Evolutionary conservation across 2,797 vertebrate genomes (phyloP).

Genomic region (Botia kubotai): DNA sequence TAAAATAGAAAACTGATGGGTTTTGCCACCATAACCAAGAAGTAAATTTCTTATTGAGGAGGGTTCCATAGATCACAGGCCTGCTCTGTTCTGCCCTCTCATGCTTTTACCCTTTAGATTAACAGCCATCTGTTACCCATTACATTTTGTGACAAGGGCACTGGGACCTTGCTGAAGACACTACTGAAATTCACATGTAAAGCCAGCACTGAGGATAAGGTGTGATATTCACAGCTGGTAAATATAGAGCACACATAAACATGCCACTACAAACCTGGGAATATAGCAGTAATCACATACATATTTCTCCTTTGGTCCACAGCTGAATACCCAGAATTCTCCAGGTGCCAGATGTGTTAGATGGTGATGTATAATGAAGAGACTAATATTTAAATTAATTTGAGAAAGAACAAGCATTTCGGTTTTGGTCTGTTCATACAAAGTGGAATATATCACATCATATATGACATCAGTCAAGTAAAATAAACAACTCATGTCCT

Average conservation of each 20-base stretch:
- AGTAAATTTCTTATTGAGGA: conserved; percentile 54
- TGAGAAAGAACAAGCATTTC: too few relatives aligned
- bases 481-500: too few relatives aligned
- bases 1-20: conserved; percentile 2
- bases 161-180: conserved; percentile 54
- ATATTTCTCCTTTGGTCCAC: background rate
- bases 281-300: background rate
- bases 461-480: too few relatives aligned
- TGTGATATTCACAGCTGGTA: conserved; percentile 28
- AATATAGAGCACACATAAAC: conserved; percentile 27
- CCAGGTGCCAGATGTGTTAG: background rate
- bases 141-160: conserved; percentile 57
- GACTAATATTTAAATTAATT: too few relatives aligned
- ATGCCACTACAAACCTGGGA: conserved; percentile 17
- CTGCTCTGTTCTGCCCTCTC: conserved; percentile 53
- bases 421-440: too few relatives aligned
- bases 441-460: too few relatives aligned
- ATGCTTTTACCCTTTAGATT: conserved; percentile 60
- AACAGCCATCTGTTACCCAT: conserved; percentile 66
- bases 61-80: conserved; percentile 54
- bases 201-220: conserved; percentile 31
- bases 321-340: background rate
- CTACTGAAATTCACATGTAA: conserved; percentile 9
- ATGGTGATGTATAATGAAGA: too few relatives aligned
- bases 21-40: conserved; percentile 58